phyloP scores from a whole-genome alignment of 2,888 invertebrate genomes.

The Odontocerum albicorne region DNA sequence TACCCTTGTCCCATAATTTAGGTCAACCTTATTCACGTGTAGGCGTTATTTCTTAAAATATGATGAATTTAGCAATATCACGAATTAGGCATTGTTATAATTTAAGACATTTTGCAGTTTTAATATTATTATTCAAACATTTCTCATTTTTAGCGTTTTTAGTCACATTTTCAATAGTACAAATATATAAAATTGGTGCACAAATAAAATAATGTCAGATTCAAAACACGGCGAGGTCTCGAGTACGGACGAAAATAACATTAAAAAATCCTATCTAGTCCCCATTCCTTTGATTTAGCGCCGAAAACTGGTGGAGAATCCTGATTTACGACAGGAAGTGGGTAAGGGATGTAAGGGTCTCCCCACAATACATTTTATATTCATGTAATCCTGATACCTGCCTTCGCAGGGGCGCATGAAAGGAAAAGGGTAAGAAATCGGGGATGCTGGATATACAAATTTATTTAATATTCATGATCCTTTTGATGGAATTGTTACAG shows the following conservation, averaged over 20 bases:
- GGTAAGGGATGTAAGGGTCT: background rate
- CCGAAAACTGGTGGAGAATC: background rate
- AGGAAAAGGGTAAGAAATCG: background rate
- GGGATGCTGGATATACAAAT: background rate
- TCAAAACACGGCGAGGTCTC: no score
- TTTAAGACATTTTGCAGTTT: no score
- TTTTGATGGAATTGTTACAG: background rate
- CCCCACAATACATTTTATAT: constrained; percentile 8
- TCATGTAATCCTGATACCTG: constrained; percentile 18
- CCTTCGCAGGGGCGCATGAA: background rate
- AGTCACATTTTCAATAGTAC: no score
- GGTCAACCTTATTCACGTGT: no score
- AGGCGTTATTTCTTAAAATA: no score
- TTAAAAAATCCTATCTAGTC: background rate
- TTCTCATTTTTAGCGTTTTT: no score
- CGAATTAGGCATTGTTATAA: no score
- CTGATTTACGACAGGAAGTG: background rate
- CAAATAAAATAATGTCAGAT: no score
- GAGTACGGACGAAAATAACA: background rate
- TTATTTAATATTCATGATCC: background rate
- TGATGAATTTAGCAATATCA: no score
- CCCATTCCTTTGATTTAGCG: background rate
- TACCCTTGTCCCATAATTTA: no score
- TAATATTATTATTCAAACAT: no score
- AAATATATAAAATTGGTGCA: no score